phyloP scores from a whole-genome alignment of 2,113 vertebrate genomes.

The Plecotus auritus region DNA sequence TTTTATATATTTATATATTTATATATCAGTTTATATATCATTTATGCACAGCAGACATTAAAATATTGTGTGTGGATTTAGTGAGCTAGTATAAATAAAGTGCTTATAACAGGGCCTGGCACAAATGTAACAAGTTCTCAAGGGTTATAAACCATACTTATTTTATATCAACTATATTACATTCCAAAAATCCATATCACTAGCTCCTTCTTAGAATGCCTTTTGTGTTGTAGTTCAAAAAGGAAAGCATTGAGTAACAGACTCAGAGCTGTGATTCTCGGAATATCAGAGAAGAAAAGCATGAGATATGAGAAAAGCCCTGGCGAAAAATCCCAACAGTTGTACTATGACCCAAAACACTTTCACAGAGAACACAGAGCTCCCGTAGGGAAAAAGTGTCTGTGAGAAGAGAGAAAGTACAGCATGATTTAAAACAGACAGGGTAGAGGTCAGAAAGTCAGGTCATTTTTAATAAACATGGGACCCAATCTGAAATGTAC shows the following conservation, averaged over 20 bases:
- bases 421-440: background rate
- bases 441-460: background rate
- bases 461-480: background rate
- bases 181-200: background rate
- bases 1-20: background rate
- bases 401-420: background rate
- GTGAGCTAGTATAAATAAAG: background rate
- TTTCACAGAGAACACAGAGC: background rate
- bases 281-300: background rate
- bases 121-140: background rate
- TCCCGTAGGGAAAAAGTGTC: accelerated
- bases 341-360: background rate
- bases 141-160: background rate
- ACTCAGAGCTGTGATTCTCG: background rate
- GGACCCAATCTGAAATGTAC: background rate
- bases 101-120: background rate
- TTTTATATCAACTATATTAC: background rate
- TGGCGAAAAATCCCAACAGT: background rate
- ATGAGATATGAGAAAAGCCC: background rate
- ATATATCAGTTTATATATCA: background rate
- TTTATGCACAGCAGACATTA: background rate
- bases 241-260: background rate
- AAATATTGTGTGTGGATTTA: background rate
- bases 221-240: background rate
- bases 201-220: background rate